Evolutionary conservation across 2,888 invertebrate genomes (phyloP), one percentile per base, ranked within the genome.

Genomic region (Phortica magna): DNA sequence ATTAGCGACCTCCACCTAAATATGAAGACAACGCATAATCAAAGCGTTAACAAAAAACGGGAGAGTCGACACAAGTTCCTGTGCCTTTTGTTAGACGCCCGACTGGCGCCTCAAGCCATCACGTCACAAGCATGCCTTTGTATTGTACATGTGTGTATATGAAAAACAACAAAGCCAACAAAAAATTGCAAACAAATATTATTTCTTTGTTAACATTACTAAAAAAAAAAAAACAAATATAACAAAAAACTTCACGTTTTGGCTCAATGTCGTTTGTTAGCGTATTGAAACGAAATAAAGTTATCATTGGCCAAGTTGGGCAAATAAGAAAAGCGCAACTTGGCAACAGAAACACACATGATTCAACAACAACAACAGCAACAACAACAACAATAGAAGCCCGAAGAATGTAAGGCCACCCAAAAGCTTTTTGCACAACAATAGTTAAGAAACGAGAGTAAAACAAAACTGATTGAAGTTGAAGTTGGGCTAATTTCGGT

Each of bases 71-170:
- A 5, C 19, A 42, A 67, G 67, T 67, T 67, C 67, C 67, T 70
- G 75, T 39, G 53, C 80, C 88, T 89, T 89, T 89, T 85, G 85
- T 89, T 84, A 80, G 79, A 77, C 87, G 88, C 82, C 84, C 89
- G 87, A 89, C 79, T 86, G 85, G 87, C 87, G 85, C 89, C 89
- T 84, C 75, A 82, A 88, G 90, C 89, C 80, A 90, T 89, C 89
- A 89, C 90, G 90, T 90, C 88, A 89, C 81, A 88, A 90, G 89
- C 90, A 84, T 31, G 19, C n/a, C 22, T 61, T 61, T 61, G 61
- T 22, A 22, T 61, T 22, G 61, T 22, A 61, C n/a, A 19, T 17
- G n/a, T n/a, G n/a, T 17, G 14, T 7, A 55, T 77, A 82, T 42
- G 77, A 76, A 79, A 64, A 57, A 72, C 74, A 57, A 57, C 22